Evolutionary conservation across 2,888 invertebrate species (phyloP).

Genomic region (Erynnis tages): DNA sequence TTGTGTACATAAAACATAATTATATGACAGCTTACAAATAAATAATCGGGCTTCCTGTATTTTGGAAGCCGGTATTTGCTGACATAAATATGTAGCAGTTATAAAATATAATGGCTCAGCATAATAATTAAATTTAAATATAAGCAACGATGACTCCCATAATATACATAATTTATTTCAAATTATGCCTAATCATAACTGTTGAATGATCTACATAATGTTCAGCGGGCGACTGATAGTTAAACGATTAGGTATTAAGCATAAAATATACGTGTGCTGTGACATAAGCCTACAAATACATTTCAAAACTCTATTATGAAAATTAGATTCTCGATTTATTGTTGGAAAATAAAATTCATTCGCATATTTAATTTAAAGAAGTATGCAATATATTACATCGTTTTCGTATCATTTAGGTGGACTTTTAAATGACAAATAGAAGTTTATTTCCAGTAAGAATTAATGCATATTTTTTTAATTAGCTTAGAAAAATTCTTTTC

Average conservation of each 20-base stretch:
- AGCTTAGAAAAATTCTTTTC: too few species aligned
- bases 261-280: constrained; percentile 22
- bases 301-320: not conserved
- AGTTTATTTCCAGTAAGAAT: too few species aligned
- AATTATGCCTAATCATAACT: constrained; percentile 18
- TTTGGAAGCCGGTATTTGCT: constrained; percentile 6
- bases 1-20: constrained; percentile 18
- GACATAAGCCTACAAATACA: constrained; percentile 2
- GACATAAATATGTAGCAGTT: constrained; percentile 26
- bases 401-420: too few species aligned
- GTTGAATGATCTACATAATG: constrained; percentile 21
- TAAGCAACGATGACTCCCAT: constrained; percentile 14
- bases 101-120: constrained; percentile 10
- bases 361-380: too few species aligned
- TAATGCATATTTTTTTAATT: too few species aligned
- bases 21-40: constrained; percentile 22
- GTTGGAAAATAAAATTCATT: not conserved
- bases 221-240: constrained; percentile 4
- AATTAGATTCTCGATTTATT: constrained; percentile 1
- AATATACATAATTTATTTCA: constrained; percentile 17
- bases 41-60: constrained; percentile 23
- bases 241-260: not conserved
- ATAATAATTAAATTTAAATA: constrained; percentile 22
- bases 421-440: too few species aligned
- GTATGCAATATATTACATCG: too few species aligned